Evolutionary conservation across 2,888 invertebrate genomes (phyloP), one percentile per base, ranked within the genome.

Genomic region (Rotaria magnacalcarata): DNA sequence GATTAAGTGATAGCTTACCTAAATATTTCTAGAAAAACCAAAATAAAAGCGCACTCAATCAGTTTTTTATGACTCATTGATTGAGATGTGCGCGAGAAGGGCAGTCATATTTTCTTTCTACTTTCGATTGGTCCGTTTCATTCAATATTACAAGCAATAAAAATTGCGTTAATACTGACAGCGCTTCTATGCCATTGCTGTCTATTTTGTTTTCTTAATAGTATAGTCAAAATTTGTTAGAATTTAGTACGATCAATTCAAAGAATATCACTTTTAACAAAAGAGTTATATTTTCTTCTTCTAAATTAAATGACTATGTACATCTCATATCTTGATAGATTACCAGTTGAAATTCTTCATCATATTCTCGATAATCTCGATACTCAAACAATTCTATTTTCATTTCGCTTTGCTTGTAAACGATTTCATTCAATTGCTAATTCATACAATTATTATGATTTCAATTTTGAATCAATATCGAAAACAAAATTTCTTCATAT

Each of bases 321-420:
- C 24, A n/a, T 7, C 1, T 24, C 10, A 47, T 14, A 2, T 47
- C 80, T 80, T 47, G n/a, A 80, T 11, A n/a, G 0, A n/a, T 47
- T 80, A n/a, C 80, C 80, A 10, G 14, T 80, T 47, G 80, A 80
- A 47, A 47, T 80, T 24, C 80, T 47, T 47, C n/a, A 80, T 80
- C 43, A 47, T 6, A 80, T 80, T 47, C 21, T 80, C 11, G 47
- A 80, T 80, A 24, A 80, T 80, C 80, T 80, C 14, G 47, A 80
- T 80, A 24, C 24, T 47, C 47, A 80, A 80, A 80, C 80, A n/a
- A 80, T 80, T 47, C 14, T 80, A 2, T 80, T 43, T 80, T 80
- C 80, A 47, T 24, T 80, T 47, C 47, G 80, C 14, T 47, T 0
- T 80, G 47, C 47, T 47, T 80, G 80, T 80, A 43, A 80, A 80